These are phyloP conservation scores for Aepyceros melampus DNA, from an alignment of 2,113 vertebrate species.

Conservation along the genomic window DNA sequence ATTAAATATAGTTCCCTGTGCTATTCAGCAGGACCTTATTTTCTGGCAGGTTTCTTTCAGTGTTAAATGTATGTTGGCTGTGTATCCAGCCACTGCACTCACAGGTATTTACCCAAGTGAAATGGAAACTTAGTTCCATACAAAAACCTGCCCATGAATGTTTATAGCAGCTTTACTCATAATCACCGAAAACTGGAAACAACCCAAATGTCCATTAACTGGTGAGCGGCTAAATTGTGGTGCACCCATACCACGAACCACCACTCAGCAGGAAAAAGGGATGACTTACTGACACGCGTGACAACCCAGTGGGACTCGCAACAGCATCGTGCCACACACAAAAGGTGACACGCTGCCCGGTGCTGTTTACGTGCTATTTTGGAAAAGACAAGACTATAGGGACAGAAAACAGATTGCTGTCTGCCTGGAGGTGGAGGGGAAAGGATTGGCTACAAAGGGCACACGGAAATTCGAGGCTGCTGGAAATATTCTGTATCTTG, in stretches of 20 bases:
- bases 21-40: background rate
- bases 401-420: background rate
- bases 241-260: fast-evolving
- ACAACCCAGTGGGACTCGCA: fast-evolving
- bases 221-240: fast-evolving
- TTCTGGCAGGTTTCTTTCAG: background rate
- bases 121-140: background rate
- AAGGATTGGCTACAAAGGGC: background rate
- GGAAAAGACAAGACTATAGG: background rate
- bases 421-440: background rate
- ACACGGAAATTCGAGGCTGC: background rate
- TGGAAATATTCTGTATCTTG: fast-evolving
- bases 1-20: background rate
- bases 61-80: fast-evolving
- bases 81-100: background rate
- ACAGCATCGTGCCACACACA: background rate
- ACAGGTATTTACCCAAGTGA: background rate
- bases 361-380: fast-evolving
- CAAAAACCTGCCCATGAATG: background rate
- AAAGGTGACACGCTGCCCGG: fast-evolving
- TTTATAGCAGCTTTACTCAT: background rate
- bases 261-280: background rate
- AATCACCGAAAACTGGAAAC: too few species aligned
- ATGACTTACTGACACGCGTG: fast-evolving
- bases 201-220: background rate